These are phyloP conservation scores for Acrocephalus arundinaceus DNA, from an alignment of 2,113 vertebrate species.

Conservation along the genomic window DNA sequence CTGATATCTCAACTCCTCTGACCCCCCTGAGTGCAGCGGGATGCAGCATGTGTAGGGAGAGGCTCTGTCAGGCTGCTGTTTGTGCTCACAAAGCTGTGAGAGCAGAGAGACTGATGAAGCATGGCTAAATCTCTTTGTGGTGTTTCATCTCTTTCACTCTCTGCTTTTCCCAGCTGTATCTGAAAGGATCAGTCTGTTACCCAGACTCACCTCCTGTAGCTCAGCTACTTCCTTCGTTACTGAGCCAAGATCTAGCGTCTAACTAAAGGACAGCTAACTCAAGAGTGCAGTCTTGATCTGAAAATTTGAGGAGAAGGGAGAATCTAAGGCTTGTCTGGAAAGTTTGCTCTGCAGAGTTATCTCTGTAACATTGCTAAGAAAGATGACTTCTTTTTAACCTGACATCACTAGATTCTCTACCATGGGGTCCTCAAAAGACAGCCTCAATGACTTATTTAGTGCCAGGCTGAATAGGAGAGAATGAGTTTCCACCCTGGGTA, in stretches of 20 bases:
- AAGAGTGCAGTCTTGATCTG: not conserved
- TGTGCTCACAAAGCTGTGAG: not conserved
- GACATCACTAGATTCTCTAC: not conserved
- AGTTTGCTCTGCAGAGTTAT: not conserved
- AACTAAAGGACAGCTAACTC: not conserved
- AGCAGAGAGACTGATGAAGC: not conserved
- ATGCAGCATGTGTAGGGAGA: not conserved
- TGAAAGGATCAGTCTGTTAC: not conserved
- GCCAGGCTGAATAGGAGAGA: not conserved
- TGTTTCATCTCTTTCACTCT: not conserved
- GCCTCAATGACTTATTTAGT: not conserved
- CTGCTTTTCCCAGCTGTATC: not conserved
- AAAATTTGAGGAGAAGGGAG: not conserved
- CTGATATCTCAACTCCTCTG: conserved; percentile 1
- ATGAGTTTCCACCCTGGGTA: not conserved
- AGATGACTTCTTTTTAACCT: not conserved
- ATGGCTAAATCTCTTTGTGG: not conserved
- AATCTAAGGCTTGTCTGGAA: not conserved
- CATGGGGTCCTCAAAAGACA: not conserved
- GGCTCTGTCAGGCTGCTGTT: not conserved
- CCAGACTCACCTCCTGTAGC: not conserved
- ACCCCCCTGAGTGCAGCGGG: not conserved
- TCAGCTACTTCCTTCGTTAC: not conserved
- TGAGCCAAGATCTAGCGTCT: not conserved
- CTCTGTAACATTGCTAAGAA: not conserved